Base-by-base conservation (phyloP, 2,888 invertebrate genomes). In the Smittia sp. region DNA sequence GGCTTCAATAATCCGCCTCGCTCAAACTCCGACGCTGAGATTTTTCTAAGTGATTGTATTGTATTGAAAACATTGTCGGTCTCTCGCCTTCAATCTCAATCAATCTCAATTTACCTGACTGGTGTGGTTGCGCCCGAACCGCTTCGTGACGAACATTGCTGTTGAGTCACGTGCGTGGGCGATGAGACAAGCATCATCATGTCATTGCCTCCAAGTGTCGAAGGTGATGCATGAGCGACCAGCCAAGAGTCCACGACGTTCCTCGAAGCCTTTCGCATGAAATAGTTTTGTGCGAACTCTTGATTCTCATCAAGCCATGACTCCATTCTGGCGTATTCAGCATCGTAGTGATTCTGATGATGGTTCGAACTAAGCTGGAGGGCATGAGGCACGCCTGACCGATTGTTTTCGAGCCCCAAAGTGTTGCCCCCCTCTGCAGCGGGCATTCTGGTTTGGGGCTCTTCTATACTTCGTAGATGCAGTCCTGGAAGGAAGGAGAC, bases 271-370 rank as follows among this genome's bases (percentile, higher is more conserved):
- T 96, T 96, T 83, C 96, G 93, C 84, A 76, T 82, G 82, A 96
- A 96, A 84, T 96, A 97, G 83, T 96, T 95, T 82, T 94, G 92
- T 77, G 94, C 92, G 82, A 96, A 97, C 82, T 95, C 94, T 78
- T 93, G 95, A 85, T 97, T 96, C 83, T 96, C 96, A 84, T 97
- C 96, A 77, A 97, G 88, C 96, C 96, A 97, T 78, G 94, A 90
- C 84, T 96, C 96, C 85, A 96, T 94, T 77, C 91, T 89, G 75
- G 93, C 91, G 83, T 92, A 92, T 83, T 94, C 93, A 76, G 92
- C 89, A 84, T 93, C 92, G 83, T 93, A 93, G 81, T 86, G 84
- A 79, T 83, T 80, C 75, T 77, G 83, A 83, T 81, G 78, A 77
- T 81, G 79, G 75, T 79, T 79, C 63, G 80, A 78, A 76, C 79